phyloP scores from a whole-genome alignment of 2,113 vertebrate genomes.

The Siphamia tubifer region DNA sequence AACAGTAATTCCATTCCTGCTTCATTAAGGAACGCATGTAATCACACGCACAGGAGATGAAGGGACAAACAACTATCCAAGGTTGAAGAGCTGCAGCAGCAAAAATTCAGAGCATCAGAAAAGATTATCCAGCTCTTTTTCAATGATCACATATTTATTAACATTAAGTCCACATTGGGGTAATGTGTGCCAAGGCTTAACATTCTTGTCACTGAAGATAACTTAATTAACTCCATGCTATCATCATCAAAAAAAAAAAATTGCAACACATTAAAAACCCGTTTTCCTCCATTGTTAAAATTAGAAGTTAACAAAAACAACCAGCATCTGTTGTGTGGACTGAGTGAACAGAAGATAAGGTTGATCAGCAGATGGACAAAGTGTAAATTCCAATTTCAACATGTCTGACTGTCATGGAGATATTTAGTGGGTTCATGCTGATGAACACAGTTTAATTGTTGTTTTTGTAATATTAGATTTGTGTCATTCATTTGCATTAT shows the following conservation, averaged over 20 bases:
- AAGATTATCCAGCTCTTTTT: background rate
- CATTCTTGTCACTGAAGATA: background rate
- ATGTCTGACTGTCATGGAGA: too few species aligned
- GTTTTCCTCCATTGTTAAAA: background rate
- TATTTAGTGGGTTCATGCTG: too few species aligned
- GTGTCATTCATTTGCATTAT: too few species aligned
- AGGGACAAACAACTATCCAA: conserved; percentile 40
- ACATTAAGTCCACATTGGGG: background rate
- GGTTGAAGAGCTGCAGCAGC: conserved; percentile 19
- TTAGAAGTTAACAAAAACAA: background rate
- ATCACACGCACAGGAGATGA: conserved; percentile 25
- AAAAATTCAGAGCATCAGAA: conserved; percentile 6
- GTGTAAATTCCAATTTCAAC: too few species aligned
- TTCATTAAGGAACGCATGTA: conserved; percentile 59
- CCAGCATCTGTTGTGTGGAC: background rate
- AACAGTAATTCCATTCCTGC: conserved; percentile 58
- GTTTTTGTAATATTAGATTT: too few species aligned
- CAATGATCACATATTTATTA: background rate
- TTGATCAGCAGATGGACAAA: background rate
- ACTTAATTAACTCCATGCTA: background rate
- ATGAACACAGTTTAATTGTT: too few species aligned
- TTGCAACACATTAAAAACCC: background rate
- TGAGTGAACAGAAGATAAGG: background rate
- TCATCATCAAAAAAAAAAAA: background rate
- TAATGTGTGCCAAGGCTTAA: background rate